A percentile compares a stretch with the other conserved stretches of the same genome.
Conservation (phyloP, 64 coral and sea anemone genomes). For the Pocillopora verrucosa region DNA sequence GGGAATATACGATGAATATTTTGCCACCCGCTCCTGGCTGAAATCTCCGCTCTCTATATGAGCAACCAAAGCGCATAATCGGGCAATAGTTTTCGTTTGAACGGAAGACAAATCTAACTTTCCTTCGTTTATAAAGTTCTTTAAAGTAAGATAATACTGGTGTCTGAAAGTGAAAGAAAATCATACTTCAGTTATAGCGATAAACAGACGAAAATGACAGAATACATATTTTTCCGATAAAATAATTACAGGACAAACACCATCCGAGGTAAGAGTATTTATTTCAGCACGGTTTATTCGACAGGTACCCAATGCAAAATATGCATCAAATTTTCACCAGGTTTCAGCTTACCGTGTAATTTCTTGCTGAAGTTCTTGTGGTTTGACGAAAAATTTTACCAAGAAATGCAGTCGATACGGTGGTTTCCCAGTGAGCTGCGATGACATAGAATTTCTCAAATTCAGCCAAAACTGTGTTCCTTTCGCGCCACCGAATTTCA, state of each 20-base stretch:
- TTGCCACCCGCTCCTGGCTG: constrained; percentile 69
- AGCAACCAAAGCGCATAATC: constrained; percentile 82
- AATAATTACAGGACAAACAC: background rate
- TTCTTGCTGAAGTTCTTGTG: constrained; percentile 99
- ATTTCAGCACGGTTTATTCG: background rate
- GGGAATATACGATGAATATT: constrained; percentile 88
- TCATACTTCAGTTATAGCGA: background rate
- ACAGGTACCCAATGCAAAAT: constrained; percentile 19
- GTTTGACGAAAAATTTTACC: constrained; percentile 99
- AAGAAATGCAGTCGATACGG: constrained; percentile 91
- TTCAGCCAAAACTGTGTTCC: constrained; percentile 88
- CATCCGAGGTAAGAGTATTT: background rate
- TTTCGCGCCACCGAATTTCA: constrained; percentile 92
- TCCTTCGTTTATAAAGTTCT: constrained; percentile 74
- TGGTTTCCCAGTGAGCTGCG: constrained; percentile 85
- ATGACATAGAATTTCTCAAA: constrained; percentile 89
- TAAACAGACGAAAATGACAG: background rate
- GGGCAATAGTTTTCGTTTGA: constrained; percentile 85
- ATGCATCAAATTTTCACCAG: constrained; percentile 16
- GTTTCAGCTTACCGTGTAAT: constrained; percentile 88
- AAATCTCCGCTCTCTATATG: constrained; percentile 92
- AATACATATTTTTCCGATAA: background rate
- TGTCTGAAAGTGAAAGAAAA: constrained; percentile 74
- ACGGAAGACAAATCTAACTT: constrained; percentile 82
- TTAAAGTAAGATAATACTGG: constrained; percentile 94